These are phyloP conservation scores for Candidula unifasciata DNA, from an alignment of 2,888 invertebrate genomes.

Conservation along the genomic window DNA sequence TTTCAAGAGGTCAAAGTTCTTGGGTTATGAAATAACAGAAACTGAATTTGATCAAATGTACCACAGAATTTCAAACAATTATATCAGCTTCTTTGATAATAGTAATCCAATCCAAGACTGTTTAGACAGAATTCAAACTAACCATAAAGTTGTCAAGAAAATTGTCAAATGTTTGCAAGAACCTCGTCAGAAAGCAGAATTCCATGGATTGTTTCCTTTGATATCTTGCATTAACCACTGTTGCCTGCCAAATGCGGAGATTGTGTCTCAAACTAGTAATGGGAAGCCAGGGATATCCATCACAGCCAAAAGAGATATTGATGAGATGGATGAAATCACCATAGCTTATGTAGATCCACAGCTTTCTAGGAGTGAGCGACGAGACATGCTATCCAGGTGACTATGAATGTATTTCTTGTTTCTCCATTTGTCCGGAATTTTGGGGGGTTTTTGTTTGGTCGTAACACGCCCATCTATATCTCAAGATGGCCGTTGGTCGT, in stretches of 20 bases:
- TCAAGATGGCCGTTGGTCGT: no score
- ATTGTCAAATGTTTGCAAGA: slow-evolving; percentile 15
- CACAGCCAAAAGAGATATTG: slow-evolving; percentile 29
- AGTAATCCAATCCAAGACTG: slow-evolving; percentile 17
- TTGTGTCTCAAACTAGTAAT: not conserved
- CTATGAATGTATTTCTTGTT: not conserved
- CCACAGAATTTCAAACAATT: slow-evolving; percentile 17
- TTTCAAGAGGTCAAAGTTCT: slow-evolving; percentile 41
- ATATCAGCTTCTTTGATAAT: slow-evolving; percentile 28
- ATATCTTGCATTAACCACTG: slow-evolving; percentile 38
- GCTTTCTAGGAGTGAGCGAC: not conserved
- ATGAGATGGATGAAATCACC: slow-evolving; percentile 9
- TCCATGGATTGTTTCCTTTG: slow-evolving; percentile 49
- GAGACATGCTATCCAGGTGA: slow-evolving; percentile 26
- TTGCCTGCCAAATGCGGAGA: slow-evolving; percentile 38
- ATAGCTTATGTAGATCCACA: slow-evolving; percentile 22
- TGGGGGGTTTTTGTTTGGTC: no score
- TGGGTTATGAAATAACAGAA: slow-evolving; percentile 20
- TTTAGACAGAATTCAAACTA: not conserved
- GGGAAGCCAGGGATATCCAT: slow-evolving; percentile 29
- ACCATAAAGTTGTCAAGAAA: slow-evolving; percentile 31
- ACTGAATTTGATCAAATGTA: slow-evolving; percentile 34
- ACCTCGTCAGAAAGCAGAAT: slow-evolving; percentile 1
- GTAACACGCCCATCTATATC: no score
- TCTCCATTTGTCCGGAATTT: no score